These are phyloP conservation scores for Zaprionus lineosus DNA, from an alignment of 2,888 invertebrate genomes.

Conservation along the genomic window DNA sequence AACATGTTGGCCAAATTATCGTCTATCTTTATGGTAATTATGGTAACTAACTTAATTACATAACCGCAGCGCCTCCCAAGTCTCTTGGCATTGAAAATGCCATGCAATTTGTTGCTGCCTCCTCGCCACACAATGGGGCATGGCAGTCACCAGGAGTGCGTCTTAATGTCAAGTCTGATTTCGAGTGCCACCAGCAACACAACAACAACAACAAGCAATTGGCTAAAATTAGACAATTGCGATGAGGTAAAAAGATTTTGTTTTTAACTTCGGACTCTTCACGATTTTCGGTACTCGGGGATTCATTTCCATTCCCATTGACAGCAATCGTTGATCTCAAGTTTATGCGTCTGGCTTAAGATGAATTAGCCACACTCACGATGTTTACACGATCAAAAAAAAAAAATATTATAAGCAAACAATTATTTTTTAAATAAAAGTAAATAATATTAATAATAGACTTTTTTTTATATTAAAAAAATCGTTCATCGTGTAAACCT, in stretches of 20 bases:
- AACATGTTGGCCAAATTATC: constrained; percentile 59
- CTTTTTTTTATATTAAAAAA: too few species aligned
- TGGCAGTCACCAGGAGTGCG: constrained; percentile 55
- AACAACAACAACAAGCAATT: not conserved
- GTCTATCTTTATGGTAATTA: constrained; percentile 65
- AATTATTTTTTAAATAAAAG: too few species aligned
- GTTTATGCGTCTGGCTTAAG: too few species aligned
- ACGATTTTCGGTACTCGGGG: too few species aligned
- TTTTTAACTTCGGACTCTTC: too few species aligned
- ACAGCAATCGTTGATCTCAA: too few species aligned
- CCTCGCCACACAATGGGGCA: constrained; percentile 39
- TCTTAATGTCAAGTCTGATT: constrained; percentile 61
- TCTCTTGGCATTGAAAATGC: constrained; percentile 24
- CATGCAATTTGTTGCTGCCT: constrained; percentile 45
- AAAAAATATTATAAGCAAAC: too few species aligned
- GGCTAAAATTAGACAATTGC: constrained; percentile 18
- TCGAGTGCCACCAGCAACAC: constrained; percentile 30
- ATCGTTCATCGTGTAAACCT: too few species aligned
- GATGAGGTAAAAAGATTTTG: constrained; percentile 14
- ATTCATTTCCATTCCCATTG: too few species aligned
- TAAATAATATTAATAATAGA: too few species aligned
- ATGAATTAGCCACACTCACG: too few species aligned
- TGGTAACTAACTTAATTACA: constrained; percentile 67
- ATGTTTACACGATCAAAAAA: too few species aligned
- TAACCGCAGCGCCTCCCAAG: constrained; percentile 37